phyloP scores from a whole-genome alignment of 2,888 invertebrate species.

The Drosophila pseudotakahashii region DNA sequence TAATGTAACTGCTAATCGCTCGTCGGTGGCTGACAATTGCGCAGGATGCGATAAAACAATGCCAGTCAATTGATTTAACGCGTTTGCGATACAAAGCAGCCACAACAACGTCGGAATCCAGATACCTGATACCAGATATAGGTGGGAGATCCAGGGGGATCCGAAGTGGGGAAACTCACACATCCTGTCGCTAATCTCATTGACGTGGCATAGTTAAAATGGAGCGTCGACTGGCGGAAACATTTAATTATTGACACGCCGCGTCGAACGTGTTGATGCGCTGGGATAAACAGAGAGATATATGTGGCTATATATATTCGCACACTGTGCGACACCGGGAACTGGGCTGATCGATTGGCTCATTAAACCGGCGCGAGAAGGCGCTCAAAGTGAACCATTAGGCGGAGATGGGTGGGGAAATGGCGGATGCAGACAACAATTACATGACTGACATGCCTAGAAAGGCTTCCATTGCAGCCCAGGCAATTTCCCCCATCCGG shows the following conservation, averaged over 20 bases:
- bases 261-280: conserved; percentile 46
- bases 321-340: conserved; percentile 36
- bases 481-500: conserved; percentile 8
- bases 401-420: conserved; percentile 7
- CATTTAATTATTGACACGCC: conserved; percentile 64
- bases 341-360: conserved; percentile 30
- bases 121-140: not conserved
- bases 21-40: conserved; percentile 36
- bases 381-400: conserved; percentile 30
- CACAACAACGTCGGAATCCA: conserved; percentile 19
- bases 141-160: not conserved
- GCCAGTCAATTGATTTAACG: conserved; percentile 52
- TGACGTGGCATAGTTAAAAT: conserved; percentile 45
- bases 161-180: conserved; percentile 23
- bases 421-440: conserved; percentile 20
- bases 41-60: conserved; percentile 47
- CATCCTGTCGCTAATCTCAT: conserved; percentile 54
- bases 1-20: conserved; percentile 27
- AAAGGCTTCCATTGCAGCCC: conserved; percentile 11
- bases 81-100: conserved; percentile 18
- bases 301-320: conserved; percentile 38
- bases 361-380: conserved; percentile 18
- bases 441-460: conserved; percentile 16
- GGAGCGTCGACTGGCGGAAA: conserved; percentile 53
- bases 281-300: conserved; percentile 12